Evolutionary conservation across 2,113 vertebrate genomes (phyloP).

Genomic region (Choloepus hoffmanni): DNA sequence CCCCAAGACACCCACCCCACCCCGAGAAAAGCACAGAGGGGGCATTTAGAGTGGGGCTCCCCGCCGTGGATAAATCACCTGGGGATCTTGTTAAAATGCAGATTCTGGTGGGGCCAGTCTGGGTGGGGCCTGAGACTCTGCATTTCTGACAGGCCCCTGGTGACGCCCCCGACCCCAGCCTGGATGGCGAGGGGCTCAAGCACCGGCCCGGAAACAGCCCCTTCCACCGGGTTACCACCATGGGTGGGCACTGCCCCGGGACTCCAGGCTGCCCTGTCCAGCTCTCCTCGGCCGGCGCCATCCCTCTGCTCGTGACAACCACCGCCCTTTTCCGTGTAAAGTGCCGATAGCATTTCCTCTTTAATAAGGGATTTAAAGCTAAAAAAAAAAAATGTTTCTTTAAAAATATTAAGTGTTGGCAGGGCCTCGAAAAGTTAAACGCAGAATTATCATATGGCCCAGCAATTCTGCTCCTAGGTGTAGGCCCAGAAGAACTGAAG

Average conservation of each 20-base stretch:
- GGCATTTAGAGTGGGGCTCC: too few species aligned
- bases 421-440: too few species aligned
- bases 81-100: too few species aligned
- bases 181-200: not conserved
- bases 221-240: accelerated
- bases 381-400: not conserved
- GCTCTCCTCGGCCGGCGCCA: not conserved
- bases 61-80: too few species aligned
- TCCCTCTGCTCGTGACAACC: not conserved
- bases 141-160: accelerated
- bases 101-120: not conserved
- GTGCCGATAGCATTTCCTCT: not conserved
- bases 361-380: not conserved
- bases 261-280: not conserved
- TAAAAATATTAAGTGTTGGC: not conserved
- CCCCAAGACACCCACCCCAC: not conserved
- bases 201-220: too few species aligned
- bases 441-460: too few species aligned
- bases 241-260: accelerated
- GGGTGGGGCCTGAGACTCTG: too few species aligned
- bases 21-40: accelerated
- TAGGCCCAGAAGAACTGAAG: too few species aligned
- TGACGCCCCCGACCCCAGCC: accelerated
- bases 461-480: too few species aligned
- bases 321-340: not conserved